Base-by-base conservation (phyloP, 1,140 invertebrate species). In the Ceratitis capitata region DNA sequence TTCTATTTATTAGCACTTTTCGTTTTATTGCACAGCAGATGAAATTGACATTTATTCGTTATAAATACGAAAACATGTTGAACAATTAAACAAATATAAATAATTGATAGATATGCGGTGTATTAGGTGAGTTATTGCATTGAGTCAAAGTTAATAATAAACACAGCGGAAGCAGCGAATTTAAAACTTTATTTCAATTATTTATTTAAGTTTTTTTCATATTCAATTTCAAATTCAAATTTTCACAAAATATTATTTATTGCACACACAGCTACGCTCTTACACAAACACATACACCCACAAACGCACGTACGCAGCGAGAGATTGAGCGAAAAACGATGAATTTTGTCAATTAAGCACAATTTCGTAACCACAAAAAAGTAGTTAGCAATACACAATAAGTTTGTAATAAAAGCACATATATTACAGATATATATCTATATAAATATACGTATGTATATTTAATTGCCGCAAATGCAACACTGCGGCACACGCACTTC, bases 301-400 rank as follows among this genome's bases (percentile, higher is more conserved):
- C n/a, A n/a, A n/a, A n/a, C n/a, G n/a, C n/a, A n/a, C n/a, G n/a
- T n/a, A n/a, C n/a, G n/a, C n/a, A n/a, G n/a, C n/a, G n/a, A n/a
- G n/a, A n/a, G n/a, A n/a, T n/a, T n/a, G 47, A n/a, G n/a, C n/a
- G n/a, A n/a, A 32, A 78, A 78, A 78, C 69, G 69, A 9, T 23
- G 19, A 42, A 26, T 45, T 78, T 78, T 78, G 69, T 78, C 39
- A 78, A 78, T 45, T 69, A 78, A 78, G 45, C 69, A 45, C 69
- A 78, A 45, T 78, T 45, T 45, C 14, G 14, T 19, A 53, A 61
- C 12, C 23, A 61, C 14, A n/a, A 61, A 61, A 61, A 61, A 61
- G 14, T 61, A 61, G 58, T 56, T 56, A 56, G n/a, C 51, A 56
- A 56, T 53, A 53, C n/a, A 53, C n/a, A n/a, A n/a, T n/a, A n/a